These are phyloP conservation scores for Clarias batrachus DNA, from an alignment of 2,113 vertebrate species.

Conservation along the genomic window DNA sequence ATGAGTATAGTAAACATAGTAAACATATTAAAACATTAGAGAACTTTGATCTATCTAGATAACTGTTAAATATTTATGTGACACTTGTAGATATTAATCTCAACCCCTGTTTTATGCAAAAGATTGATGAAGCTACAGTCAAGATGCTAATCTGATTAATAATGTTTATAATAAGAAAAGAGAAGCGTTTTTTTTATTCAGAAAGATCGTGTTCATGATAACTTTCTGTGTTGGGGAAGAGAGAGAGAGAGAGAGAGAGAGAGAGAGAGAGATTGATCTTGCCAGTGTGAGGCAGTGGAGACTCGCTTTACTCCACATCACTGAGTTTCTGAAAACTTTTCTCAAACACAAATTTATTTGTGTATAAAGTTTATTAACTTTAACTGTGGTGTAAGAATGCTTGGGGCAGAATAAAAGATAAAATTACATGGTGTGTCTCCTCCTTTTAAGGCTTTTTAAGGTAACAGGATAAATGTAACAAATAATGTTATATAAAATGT, in stretches of 20 bases:
- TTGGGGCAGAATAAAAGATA: no score
- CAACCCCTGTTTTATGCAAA: neutral
- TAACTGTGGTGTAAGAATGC: no score
- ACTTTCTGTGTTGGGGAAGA: neutral
- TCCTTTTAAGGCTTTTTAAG: no score
- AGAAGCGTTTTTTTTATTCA: neutral
- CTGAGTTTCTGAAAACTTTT: neutral
- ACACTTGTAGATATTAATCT: neutral
- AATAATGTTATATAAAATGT: no score
- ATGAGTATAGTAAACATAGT: no score
- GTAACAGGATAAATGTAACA: no score
- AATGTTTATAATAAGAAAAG: neutral
- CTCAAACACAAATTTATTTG: neutral
- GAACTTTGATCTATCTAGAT: neutral
- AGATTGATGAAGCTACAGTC: neutral
- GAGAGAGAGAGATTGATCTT: neutral
- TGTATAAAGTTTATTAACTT: no score
- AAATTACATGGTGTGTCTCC: no score
- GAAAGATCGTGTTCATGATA: neutral
- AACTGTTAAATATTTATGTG: neutral
- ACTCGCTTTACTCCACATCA: neutral
- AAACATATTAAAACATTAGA: neutral
- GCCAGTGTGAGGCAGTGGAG: slow-evolving; percentile 8
- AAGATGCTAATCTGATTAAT: neutral
- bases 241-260: neutral